Conservation (phyloP, 1,140 invertebrate genomes). For the Apis florea region DNA sequence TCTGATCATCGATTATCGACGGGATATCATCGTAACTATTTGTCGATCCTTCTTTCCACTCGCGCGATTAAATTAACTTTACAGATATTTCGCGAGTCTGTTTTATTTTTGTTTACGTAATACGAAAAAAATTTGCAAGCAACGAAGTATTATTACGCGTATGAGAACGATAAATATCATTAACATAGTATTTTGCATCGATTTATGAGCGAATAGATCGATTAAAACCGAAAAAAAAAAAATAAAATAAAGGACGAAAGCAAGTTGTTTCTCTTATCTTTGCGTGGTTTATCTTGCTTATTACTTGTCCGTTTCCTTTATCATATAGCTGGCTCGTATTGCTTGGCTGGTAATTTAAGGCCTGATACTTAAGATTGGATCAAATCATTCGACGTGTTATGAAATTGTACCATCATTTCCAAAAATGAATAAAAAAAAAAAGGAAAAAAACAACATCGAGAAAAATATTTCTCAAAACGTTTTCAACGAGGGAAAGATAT, state of each 20-base stretch:
- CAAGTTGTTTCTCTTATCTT: constrained; percentile 5
- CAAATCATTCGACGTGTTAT: neutral
- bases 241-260: neutral
- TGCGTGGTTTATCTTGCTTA: constrained; percentile 9
- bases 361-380: neutral
- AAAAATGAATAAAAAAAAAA: too few species aligned
- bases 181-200: too few species aligned
- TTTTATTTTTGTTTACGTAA: too few species aligned
- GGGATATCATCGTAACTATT: neutral
- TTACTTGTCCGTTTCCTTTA: neutral
- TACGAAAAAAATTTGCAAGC: too few species aligned
- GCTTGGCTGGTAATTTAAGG: neutral
- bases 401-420: neutral
- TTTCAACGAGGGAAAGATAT: too few species aligned
- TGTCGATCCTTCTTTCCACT: neutral
- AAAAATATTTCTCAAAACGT: too few species aligned
- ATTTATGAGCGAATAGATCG: neutral
- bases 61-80: too few species aligned
- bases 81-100: too few species aligned
- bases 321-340: neutral
- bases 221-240: neutral
- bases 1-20: constrained; percentile 27
- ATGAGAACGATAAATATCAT: too few species aligned
- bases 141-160: too few species aligned
- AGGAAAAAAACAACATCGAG: too few species aligned